Percentiles rank a stretch among this genome's conserved stretches.
Conservation (phyloP, 92 coral and sea anemone genomes). For the Porites divaricata region DNA sequence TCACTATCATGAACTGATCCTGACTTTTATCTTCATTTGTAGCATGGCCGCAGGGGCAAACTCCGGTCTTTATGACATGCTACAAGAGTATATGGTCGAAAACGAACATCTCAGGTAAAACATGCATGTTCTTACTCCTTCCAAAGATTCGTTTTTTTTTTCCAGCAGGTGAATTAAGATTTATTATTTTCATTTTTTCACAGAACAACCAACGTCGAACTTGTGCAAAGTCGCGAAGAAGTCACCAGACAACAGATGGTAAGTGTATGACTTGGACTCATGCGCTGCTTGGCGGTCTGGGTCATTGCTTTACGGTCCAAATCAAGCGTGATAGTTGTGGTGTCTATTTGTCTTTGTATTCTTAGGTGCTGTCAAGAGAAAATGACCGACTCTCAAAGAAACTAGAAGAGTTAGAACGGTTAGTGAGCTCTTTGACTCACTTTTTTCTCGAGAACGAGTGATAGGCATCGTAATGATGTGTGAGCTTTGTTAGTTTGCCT, state of each 20-base stretch:
- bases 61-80: conserved; percentile 96
- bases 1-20: neutral
- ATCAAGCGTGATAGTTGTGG: neutral
- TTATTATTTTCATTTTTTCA: neutral
- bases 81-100: conserved; percentile 98
- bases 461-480: too few relatives aligned
- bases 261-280: neutral
- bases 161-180: neutral
- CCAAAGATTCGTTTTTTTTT: neutral
- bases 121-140: neutral
- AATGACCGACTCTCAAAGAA: conserved; percentile 91
- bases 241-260: conserved; percentile 92
- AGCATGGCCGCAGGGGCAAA: conserved; percentile 83
- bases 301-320: neutral
- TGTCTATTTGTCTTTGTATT: neutral
- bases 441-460: neutral
- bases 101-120: conserved; percentile 89
- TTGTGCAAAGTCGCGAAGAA: conserved; percentile 88
- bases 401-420: conserved; percentile 92
- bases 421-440: neutral
- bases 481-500: too few relatives aligned
- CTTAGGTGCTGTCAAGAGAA: conserved; percentile 94
- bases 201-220: conserved; percentile 93
- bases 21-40: neutral
- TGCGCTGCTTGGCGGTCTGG: too few relatives aligned